Evolutionary conservation across 2,113 vertebrate genomes (phyloP).

Genomic region (Cebidichthys violaceus): DNA sequence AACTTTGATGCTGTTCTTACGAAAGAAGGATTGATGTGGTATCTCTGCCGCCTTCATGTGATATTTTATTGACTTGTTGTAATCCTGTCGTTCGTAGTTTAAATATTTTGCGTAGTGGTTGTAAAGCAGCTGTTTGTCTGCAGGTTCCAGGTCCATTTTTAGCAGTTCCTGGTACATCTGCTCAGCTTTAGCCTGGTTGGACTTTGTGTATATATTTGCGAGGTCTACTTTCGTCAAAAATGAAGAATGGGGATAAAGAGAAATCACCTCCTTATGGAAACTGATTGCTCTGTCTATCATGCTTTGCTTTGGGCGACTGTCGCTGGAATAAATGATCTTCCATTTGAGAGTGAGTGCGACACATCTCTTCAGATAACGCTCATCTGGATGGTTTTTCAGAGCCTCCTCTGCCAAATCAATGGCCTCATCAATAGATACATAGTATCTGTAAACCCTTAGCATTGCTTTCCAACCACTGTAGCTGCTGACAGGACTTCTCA

Average conservation of each 20-base stretch:
- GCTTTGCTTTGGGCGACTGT: not conserved
- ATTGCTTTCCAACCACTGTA: too few relatives aligned
- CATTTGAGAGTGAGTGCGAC: conserved; percentile 47
- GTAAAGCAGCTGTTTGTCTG: not conserved
- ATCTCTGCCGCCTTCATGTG: conserved; percentile 33
- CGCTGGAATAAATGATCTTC: not conserved
- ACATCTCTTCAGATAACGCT: too few relatives aligned
- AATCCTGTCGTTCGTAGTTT: rapidly evolving
- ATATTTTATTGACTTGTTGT: not conserved
- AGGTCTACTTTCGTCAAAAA: not conserved
- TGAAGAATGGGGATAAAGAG: conserved; percentile 7
- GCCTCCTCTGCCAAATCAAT: too few relatives aligned
- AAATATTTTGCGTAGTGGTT: not conserved
- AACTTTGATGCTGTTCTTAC: conserved; percentile 25
- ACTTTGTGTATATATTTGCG: not conserved
- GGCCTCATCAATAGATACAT: too few relatives aligned
- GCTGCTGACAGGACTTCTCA: too few relatives aligned
- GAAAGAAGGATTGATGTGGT: not conserved
- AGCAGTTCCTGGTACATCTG: conserved; percentile 1
- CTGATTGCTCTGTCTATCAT: not conserved
- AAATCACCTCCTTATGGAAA: not conserved
- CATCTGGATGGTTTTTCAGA: too few relatives aligned
- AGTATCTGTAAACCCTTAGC: too few relatives aligned
- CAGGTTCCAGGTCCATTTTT: not conserved
- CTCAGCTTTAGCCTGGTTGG: not conserved